Percentiles rank a stretch among this genome's conserved stretches.
Evolutionary conservation across 2,888 invertebrate species (phyloP).

Genomic region (Thera britannica): DNA sequence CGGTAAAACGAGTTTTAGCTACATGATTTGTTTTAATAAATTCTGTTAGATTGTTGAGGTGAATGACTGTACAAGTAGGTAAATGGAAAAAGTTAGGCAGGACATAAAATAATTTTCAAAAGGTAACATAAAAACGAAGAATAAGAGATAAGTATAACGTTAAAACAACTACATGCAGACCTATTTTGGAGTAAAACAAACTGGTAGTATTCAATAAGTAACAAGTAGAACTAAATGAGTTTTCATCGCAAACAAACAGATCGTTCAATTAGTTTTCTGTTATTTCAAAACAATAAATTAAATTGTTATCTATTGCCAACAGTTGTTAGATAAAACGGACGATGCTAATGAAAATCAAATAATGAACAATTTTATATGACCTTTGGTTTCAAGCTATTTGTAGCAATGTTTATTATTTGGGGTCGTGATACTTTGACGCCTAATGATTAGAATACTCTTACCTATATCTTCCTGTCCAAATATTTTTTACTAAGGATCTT

Average conservation of each 20-base stretch:
- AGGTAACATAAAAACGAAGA: background rate
- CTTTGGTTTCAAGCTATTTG: conserved; percentile 43
- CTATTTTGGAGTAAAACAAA: too few relatives aligned
- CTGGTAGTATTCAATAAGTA: too few relatives aligned
- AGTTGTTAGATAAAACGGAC: conserved; percentile 37
- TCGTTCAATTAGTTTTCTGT: conserved; percentile 20
- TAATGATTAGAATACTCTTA: background rate
- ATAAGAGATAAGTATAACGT: too few relatives aligned
- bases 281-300: conserved; percentile 29
- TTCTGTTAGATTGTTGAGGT: conserved; percentile 26
- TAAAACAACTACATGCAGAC: too few relatives aligned
- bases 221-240: background rate
- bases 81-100: background rate
- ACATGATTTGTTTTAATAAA: conserved; percentile 14
- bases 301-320: conserved; percentile 31
- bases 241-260: conserved; percentile 9
- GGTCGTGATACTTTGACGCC: conserved; percentile 7
- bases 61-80: conserved; percentile 17
- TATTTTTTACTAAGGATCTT: too few relatives aligned
- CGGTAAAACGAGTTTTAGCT: conserved; percentile 26
- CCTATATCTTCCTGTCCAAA: too few relatives aligned
- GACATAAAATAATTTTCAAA: background rate
- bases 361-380: conserved; percentile 48
- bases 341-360: conserved; percentile 55
- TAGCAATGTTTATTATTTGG: conserved; percentile 15